A percentile compares a stretch with the other conserved stretches of the same genome.
phyloP scores from a whole-genome alignment of 2,888 invertebrate genomes.

The Drosophila macrospina region DNA sequence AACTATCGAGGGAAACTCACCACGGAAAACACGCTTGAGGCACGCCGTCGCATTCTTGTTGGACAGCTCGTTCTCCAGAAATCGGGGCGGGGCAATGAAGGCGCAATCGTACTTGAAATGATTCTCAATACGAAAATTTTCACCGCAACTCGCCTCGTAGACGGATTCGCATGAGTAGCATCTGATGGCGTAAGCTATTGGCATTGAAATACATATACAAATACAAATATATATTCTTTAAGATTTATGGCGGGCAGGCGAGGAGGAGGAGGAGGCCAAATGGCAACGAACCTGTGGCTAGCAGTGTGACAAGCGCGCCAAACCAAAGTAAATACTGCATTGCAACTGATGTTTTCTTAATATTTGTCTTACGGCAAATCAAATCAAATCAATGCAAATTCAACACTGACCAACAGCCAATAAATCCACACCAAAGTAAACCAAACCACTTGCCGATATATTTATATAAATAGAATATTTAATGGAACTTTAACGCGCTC shows the following conservation, averaged over 20 bases:
- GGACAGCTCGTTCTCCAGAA: conserved; percentile 71
- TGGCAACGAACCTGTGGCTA: conserved; percentile 66
- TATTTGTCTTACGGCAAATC: conserved; percentile 7
- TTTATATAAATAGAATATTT: conserved; percentile 20
- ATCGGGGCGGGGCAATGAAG: conserved; percentile 80
- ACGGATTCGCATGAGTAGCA: conserved; percentile 84
- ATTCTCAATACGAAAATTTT: conserved; percentile 77
- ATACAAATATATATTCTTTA: conserved; percentile 22
- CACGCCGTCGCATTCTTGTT: conserved; percentile 82
- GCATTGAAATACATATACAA: conserved; percentile 62
- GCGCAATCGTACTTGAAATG: conserved; percentile 82
- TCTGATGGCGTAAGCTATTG: conserved; percentile 80
- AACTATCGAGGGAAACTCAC: conserved; percentile 62
- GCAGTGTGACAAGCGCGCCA: conserved; percentile 47
- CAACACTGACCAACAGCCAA: conserved; percentile 3
- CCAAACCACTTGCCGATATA: conserved; percentile 20
- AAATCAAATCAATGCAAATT: conserved; percentile 20
- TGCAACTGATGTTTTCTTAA: conserved; percentile 31
- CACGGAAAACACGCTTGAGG: conserved; percentile 80
- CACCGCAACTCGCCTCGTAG: conserved; percentile 80
- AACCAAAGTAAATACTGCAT: conserved; percentile 70
- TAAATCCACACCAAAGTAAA: conserved; percentile 4
- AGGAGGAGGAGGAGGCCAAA: conserved; percentile 35
- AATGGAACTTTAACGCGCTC: conserved; percentile 26
- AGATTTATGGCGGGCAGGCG: conserved; percentile 35